A percentile compares a stretch with the other conserved stretches of the same genome.
phyloP scores from a whole-genome alignment of 2,888 invertebrate genomes.

The Cryptus armator region DNA sequence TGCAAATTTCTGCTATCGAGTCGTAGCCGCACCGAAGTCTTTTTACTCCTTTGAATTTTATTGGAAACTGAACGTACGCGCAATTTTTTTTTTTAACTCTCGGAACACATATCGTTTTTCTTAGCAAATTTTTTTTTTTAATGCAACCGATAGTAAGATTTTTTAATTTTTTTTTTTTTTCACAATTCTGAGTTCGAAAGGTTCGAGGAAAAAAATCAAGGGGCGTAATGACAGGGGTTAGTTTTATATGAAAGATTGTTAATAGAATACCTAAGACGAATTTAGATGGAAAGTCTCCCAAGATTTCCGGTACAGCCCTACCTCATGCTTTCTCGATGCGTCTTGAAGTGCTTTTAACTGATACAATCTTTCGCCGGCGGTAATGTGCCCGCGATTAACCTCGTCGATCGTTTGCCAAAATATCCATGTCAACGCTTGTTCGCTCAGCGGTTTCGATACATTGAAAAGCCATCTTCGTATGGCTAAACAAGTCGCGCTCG shows the following conservation, averaged over 20 bases:
- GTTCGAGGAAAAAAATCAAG: background rate
- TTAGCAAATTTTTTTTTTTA: too few species aligned
- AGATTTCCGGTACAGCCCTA: constrained; percentile 76
- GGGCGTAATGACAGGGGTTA: constrained; percentile 7
- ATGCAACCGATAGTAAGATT: too few species aligned
- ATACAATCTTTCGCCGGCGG: constrained; percentile 96
- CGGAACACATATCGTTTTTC: too few species aligned
- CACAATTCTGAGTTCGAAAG: background rate
- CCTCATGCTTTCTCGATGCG: constrained; percentile 93
- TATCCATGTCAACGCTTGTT: constrained; percentile 93
- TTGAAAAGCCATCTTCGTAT: constrained; percentile 96
- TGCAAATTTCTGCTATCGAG: too few species aligned
- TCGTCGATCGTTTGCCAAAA: constrained; percentile 98
- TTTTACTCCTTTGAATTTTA: too few species aligned
- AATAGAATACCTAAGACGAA: constrained; percentile 50
- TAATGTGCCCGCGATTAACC: constrained; percentile 96
- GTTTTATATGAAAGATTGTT: constrained; percentile 41
- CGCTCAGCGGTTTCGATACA: constrained; percentile 89
- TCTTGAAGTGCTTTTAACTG: constrained; percentile 98
- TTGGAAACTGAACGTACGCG: too few species aligned
- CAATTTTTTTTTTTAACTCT: too few species aligned
- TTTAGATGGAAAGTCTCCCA: constrained; percentile 43
- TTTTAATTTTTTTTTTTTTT: too few species aligned
- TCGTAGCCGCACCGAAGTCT: too few species aligned
- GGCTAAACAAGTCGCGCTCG: constrained; percentile 96